A percentile compares a stretch with the other conserved stretches of the same genome.
Conservation (phyloP, 2,113 vertebrate genomes). For the Buteo buteo region DNA sequence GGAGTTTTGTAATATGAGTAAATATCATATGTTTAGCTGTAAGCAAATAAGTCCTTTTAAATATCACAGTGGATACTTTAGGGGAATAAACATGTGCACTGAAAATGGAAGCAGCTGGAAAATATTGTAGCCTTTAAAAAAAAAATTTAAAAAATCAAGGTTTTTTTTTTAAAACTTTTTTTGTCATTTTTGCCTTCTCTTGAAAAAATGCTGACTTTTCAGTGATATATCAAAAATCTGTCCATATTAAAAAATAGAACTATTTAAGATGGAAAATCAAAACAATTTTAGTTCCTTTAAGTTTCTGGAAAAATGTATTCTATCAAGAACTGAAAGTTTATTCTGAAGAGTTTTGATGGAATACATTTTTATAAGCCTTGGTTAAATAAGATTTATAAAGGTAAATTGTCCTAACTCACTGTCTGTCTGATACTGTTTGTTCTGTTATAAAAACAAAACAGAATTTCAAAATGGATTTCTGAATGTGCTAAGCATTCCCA, state of each 20-base stretch:
- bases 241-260: neutral
- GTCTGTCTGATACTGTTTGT: neutral
- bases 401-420: neutral
- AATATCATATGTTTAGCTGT: neutral
- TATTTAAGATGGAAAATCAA: neutral
- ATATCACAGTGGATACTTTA: neutral
- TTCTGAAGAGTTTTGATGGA: neutral
- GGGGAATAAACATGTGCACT: neutral
- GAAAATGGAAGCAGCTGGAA: neutral
- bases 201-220: neutral
- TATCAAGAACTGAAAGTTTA: neutral
- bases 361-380: neutral
- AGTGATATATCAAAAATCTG: neutral
- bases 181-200: neutral
- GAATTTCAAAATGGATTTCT: neutral
- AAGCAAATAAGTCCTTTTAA: conserved; percentile 2
- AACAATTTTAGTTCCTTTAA: neutral
- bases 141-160: no score
- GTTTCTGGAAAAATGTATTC: neutral
- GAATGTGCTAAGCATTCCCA: neutral
- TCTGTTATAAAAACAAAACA: neutral
- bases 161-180: neutral
- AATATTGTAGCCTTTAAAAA: neutral
- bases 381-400: neutral
- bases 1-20: neutral